Evolutionary conservation across 2,888 invertebrate genomes (phyloP), one percentile per base, ranked within the genome.

Genomic region (Lampropteryx suffumata): DNA sequence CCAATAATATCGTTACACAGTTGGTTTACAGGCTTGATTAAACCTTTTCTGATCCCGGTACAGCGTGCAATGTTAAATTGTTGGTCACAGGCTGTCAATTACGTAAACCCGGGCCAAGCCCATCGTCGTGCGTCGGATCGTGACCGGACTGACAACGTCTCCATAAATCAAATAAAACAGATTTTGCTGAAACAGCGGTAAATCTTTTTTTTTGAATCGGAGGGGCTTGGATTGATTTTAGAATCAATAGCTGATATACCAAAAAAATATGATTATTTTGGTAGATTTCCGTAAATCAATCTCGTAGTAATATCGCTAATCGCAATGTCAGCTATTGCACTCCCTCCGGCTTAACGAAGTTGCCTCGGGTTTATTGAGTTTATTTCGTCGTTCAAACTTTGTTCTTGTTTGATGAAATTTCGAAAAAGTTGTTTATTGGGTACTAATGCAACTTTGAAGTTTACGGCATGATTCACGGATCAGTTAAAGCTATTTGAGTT

Each of bases 111-210:
- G 49, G 58, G 48, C 55, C 46, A 51, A 58, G 59, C 59, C 49
- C 53, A 50, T 35, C 50, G 34, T 29, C 50, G 52, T 67, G 69
- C 65, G 69, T 65, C 60, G 61, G 64, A 67, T 67, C 71, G 69
- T 71, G 75, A 61, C 57, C 59, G 40, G 69, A 64, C 65, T 70
- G 50, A 59, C 55, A 68, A 69, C 59, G 61, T 48, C 37, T 50
- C 61, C 48, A 62, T 74, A 75, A 73, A 73, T 75, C 73, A 71
- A 55, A 70, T 70, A 64, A 69, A 61, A 55, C 52, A 62, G 57
- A 63, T 67, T 69, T 67, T 61, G 62, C 64, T 53, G 57, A 53
- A 53, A 49, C 50, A 45, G 57, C 65, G 35, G 57, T 68, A 71
- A 67, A 67, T 67, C 63, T 65, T 45, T 42, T 49, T 42, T 49